Percentiles rank a stretch among this genome's conserved stretches.
phyloP scores from a whole-genome alignment of 2,113 vertebrate species.

The Mionectes macconnelli region DNA sequence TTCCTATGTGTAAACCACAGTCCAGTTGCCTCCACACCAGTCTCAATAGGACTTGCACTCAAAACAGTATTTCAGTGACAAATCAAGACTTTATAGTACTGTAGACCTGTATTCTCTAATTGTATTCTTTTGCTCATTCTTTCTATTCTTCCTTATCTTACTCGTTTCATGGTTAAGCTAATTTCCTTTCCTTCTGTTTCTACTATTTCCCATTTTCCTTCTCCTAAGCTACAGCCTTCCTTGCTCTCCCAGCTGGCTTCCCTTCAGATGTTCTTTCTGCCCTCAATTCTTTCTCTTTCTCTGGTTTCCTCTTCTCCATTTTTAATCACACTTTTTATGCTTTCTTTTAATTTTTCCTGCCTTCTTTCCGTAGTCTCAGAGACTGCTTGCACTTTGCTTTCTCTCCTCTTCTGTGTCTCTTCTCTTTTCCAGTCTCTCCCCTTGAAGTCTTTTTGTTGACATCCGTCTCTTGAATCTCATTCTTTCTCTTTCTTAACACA shows the following conservation, averaged over 20 bases:
- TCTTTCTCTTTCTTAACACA: background rate
- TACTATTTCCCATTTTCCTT: background rate
- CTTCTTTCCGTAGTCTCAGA: background rate
- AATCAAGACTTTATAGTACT: background rate
- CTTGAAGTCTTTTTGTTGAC: background rate
- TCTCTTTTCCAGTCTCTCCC: background rate
- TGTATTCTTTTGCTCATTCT: background rate
- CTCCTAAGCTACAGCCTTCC: background rate
- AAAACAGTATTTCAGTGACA: background rate
- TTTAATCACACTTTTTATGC: background rate
- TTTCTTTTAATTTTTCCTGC: background rate
- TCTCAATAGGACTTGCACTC: background rate
- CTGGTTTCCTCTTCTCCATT: background rate
- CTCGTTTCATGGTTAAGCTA: background rate
- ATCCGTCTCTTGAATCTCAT: background rate
- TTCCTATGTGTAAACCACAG: background rate
- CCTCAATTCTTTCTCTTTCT: background rate
- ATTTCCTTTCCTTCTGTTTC: background rate
- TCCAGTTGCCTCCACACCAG: background rate
- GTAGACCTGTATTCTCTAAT: background rate
- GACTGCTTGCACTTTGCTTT: background rate
- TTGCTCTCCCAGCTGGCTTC: background rate
- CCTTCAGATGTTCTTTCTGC: background rate
- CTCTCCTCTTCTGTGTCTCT: background rate
- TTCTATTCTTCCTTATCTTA: background rate